phyloP scores from a whole-genome alignment of 2,113 vertebrate genomes.

The Syrmaticus mikado region DNA sequence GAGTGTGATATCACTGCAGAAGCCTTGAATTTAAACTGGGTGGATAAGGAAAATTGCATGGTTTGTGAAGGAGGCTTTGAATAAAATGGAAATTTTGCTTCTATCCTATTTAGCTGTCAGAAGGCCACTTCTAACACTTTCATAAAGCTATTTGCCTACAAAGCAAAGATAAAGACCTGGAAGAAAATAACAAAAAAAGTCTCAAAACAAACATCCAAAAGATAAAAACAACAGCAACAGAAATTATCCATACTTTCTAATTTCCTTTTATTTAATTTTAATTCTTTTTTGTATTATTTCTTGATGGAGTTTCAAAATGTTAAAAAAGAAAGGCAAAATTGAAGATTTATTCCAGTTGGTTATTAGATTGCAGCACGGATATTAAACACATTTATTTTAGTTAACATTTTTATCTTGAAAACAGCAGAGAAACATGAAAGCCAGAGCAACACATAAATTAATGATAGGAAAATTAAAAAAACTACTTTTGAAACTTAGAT shows the following conservation, averaged over 20 bases:
- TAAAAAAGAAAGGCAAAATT: not conserved
- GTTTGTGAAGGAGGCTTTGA: slow-evolving; percentile 67
- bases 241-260: not conserved
- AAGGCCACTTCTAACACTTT: slow-evolving; percentile 68
- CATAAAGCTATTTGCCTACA: slow-evolving; percentile 71
- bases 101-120: slow-evolving; percentile 74
- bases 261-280: slow-evolving; percentile 3
- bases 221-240: not conserved
- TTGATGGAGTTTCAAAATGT: not conserved
- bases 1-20: slow-evolving; percentile 74
- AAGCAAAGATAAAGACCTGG: slow-evolving; percentile 31
- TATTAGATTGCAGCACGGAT: slow-evolving; percentile 5
- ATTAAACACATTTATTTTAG: slow-evolving; percentile 51
- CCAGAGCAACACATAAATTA: slow-evolving; percentile 1
- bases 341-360: slow-evolving; percentile 18
- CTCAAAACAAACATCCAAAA: slow-evolving; percentile 19
- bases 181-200: not conserved
- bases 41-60: slow-evolving; percentile 75
- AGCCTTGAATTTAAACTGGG: slow-evolving; percentile 76
- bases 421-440: not conserved
- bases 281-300: not conserved
- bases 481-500: not conserved
- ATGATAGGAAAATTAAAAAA: slow-evolving; percentile 26
- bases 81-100: slow-evolving; percentile 77
- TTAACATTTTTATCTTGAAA: slow-evolving; percentile 49